Conservation (phyloP, 2,888 invertebrate species). For the Metacarcinus magister region DNA sequence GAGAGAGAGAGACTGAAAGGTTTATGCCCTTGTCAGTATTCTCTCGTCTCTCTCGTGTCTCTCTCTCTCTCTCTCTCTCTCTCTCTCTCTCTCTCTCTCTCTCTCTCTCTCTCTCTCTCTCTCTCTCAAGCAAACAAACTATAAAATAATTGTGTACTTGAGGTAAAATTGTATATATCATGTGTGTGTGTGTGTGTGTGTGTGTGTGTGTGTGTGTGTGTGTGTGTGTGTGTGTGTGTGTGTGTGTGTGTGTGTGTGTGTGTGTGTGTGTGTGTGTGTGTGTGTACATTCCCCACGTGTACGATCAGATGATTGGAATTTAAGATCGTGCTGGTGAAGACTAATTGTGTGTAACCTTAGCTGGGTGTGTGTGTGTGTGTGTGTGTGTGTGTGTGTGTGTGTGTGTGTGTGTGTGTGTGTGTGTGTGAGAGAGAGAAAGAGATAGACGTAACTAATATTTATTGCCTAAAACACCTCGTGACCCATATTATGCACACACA, state of each 20-base stretch:
- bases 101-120: constrained; percentile 26
- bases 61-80: too few species aligned
- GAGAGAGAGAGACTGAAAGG: too few species aligned
- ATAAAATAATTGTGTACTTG: not conserved
- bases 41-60: too few species aligned
- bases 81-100: too few species aligned
- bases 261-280: constrained; percentile 45
- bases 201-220: constrained; percentile 18
- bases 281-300: not conserved
- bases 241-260: constrained; percentile 48
- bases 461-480: constrained; percentile 10
- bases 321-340: not conserved
- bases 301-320: not conserved
- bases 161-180: not conserved
- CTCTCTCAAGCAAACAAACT: not conserved
- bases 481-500: not conserved
- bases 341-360: constrained; percentile 4
- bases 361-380: not conserved
- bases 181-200: not conserved
- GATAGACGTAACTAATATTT: not conserved
- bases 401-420: constrained; percentile 38
- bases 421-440: not conserved
- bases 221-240: constrained; percentile 41
- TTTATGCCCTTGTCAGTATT: too few species aligned
- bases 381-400: not conserved